A percentile compares a stretch with the other conserved stretches of the same genome.
phyloP scores from a whole-genome alignment of 2,888 invertebrate genomes.

The Callinectes sapidus region DNA sequence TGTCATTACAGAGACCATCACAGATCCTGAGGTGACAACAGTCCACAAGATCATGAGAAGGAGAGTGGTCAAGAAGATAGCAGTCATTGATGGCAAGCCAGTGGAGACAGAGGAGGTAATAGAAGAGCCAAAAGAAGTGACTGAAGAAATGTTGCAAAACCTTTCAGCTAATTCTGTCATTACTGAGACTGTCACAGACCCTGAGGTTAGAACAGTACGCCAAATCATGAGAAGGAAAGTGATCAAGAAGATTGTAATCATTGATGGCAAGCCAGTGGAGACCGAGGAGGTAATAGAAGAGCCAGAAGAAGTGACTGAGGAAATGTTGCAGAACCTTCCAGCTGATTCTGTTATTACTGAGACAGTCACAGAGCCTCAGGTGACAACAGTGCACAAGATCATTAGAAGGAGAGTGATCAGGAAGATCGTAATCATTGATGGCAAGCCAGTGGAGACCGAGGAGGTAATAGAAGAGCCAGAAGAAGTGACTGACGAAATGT shows the following conservation, averaged over 20 bases:
- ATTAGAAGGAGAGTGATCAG: constrained; percentile 42
- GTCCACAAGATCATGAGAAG: constrained; percentile 49
- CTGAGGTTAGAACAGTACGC: constrained; percentile 20
- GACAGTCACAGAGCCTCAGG: constrained; percentile 43
- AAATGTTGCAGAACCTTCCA: constrained; percentile 34
- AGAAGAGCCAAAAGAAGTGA: constrained; percentile 45
- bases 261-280: constrained; percentile 47
- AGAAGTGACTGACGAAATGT: constrained; percentile 47
- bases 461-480: constrained; percentile 50
- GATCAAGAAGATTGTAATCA: constrained; percentile 37
- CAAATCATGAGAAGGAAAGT: constrained; percentile 32
- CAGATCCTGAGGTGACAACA: constrained; percentile 49
- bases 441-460: constrained; percentile 47
- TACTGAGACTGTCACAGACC: constrained; percentile 49
- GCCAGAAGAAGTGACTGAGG: constrained; percentile 35
- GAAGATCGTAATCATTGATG: constrained; percentile 44
- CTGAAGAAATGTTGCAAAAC: constrained; percentile 32
- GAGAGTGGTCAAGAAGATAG: constrained; percentile 52
- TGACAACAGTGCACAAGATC: neutral
- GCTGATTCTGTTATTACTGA: constrained; percentile 30
- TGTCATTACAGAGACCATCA: constrained; percentile 44
- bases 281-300: constrained; percentile 41
- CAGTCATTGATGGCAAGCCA: constrained; percentile 60
- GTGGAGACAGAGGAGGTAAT: constrained; percentile 58
- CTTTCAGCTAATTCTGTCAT: constrained; percentile 35